phyloP scores from a whole-genome alignment of 2,888 invertebrate species.

The Bruchidius siliquastri region DNA sequence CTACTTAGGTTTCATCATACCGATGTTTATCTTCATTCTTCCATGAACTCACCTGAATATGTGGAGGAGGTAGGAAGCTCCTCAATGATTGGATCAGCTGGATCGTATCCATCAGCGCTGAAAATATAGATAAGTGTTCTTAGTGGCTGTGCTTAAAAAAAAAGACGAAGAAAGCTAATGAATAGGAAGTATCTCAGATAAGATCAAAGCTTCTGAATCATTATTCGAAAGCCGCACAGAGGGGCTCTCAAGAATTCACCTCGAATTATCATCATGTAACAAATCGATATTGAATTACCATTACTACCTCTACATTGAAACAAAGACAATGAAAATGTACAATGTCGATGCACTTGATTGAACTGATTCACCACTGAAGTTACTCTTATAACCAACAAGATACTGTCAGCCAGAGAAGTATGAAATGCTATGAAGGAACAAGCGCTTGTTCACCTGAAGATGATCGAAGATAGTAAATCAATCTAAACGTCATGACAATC shows the following conservation, averaged over 20 bases:
- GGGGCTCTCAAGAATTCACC: slow-evolving; percentile 39
- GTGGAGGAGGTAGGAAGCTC: slow-evolving; percentile 80
- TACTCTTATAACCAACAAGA: too few relatives aligned
- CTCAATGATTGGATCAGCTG: slow-evolving; percentile 80
- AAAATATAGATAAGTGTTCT: slow-evolving; percentile 25
- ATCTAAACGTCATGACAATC: too few relatives aligned
- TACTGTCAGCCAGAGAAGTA: too few relatives aligned
- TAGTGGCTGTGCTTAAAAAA: not conserved
- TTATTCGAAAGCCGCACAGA: slow-evolving; percentile 32
- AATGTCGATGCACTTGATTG: too few relatives aligned
- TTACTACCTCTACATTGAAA: too few relatives aligned
- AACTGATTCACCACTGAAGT: too few relatives aligned
- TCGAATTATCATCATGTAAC: slow-evolving; percentile 36
- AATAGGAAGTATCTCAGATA: slow-evolving; percentile 31
- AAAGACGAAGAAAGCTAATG: not conserved
- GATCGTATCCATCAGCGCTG: slow-evolving; percentile 80
- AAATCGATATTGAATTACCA: slow-evolving; percentile 5
- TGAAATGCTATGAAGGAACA: too few relatives aligned
- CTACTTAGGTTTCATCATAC: slow-evolving; percentile 38
- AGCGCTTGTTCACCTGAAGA: too few relatives aligned
- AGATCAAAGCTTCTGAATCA: slow-evolving; percentile 41
- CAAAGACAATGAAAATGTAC: too few relatives aligned
- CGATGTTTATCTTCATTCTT: slow-evolving; percentile 77
- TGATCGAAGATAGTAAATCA: too few relatives aligned
- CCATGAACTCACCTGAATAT: slow-evolving; percentile 86